These are phyloP conservation scores for Stegostoma tigrinum DNA, from an alignment of 2,113 vertebrate genomes.

Conservation along the genomic window DNA sequence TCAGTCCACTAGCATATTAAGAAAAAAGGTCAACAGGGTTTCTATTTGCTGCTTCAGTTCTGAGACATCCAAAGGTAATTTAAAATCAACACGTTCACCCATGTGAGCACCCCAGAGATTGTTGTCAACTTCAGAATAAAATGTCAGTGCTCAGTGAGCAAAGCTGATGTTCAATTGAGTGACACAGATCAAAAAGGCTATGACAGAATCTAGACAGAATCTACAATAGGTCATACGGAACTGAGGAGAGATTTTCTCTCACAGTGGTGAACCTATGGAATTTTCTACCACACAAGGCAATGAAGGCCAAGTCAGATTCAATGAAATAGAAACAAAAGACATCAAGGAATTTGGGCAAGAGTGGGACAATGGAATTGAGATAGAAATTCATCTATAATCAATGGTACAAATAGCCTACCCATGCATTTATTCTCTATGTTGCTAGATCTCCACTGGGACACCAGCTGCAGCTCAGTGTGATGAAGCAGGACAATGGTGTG, in stretches of 20 bases:
- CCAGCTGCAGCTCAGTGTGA: neutral
- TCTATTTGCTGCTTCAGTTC: neutral
- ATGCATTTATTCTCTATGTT: too few relatives aligned
- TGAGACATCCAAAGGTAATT: neutral
- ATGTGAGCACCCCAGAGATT: neutral
- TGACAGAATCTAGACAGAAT: too few relatives aligned
- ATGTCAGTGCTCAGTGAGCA: neutral
- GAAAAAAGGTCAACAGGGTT: neutral
- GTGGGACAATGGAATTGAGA: too few relatives aligned
- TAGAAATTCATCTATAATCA: too few relatives aligned
- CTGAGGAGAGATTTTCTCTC: too few relatives aligned
- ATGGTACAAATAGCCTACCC: too few relatives aligned
- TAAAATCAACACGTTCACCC: neutral
- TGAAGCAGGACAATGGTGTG: neutral
- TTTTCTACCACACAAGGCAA: too few relatives aligned
- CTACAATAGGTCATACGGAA: too few relatives aligned
- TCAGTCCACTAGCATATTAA: neutral
- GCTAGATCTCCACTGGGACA: neutral
- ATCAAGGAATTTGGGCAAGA: too few relatives aligned
- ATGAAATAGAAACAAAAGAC: too few relatives aligned
- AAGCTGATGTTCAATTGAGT: neutral
- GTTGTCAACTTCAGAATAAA: neutral
- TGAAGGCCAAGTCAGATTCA: too few relatives aligned
- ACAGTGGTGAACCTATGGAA: too few relatives aligned
- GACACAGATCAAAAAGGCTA: neutral